Evolutionary conservation across 2,113 vertebrate species (phyloP), one percentile per base, ranked within the genome.

Genomic region (Crotalus viridis): DNA sequence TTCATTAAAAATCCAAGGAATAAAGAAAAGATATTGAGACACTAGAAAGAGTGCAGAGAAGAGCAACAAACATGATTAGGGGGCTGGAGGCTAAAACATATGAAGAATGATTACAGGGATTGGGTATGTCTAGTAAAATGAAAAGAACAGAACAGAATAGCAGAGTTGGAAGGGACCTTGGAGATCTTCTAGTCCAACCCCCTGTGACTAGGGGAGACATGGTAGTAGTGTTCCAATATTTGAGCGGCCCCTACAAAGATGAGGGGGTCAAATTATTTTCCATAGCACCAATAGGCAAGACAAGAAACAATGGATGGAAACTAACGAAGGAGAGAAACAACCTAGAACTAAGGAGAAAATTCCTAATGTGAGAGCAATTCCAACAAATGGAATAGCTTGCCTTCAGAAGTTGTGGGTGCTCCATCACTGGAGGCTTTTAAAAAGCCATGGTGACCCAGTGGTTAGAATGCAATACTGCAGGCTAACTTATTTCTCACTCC

Each of bases 1-100:
- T 93, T 8, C 90, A 33, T 33, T 51, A 91, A 19, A 13, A 10
- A 0, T 0, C 0, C 0, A 0, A 1, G 21, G 7, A 5, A 17
- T 91, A 69, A 8, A 90, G 52, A 8, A 33, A 17, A 1, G 1
- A 74, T 33, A 26, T 61, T 61, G 10, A 61, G 59, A 61, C 59
- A 4, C 10, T 61, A 61, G 10, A 28, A 28, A 61, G 24, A 28
- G 10, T 28, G 0, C 10, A 64, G 10, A 64, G 26, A 64, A 64
- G 24, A 64, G 26, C 10, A 64, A 64, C 61, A 64, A 64, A 26
- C 28, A 64, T 64, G 61, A 64, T 28, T 64, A 64, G 10, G 59
- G 1, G 26, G 26, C 26, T 64, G 1, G 26, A 64, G 26, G 3
- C 26, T 64, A 64, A 64, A 64, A 64, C 10, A 13, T 28, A 28